Evolutionary conservation across 2,797 vertebrate species (phyloP).

Genomic region (Aphelocoma californica): DNA sequence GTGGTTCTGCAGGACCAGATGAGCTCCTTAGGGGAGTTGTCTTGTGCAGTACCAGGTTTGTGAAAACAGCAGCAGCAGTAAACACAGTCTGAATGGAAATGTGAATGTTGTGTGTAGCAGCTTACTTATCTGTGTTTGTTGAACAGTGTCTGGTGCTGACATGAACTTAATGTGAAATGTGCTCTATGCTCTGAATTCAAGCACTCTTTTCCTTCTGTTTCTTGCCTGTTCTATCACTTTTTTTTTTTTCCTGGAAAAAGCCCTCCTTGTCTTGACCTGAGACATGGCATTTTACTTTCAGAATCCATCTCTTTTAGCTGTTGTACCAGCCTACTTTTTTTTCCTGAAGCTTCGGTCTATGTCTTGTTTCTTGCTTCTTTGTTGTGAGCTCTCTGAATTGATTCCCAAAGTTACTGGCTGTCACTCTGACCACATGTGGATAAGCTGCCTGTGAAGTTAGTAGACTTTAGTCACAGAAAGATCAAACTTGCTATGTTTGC

Average conservation of each 20-base stretch:
- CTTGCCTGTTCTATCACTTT: background rate
- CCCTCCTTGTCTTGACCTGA: background rate
- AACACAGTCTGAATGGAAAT: background rate
- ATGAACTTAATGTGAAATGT: background rate
- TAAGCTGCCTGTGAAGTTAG: background rate
- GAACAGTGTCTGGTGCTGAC: background rate
- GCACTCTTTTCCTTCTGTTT: background rate
- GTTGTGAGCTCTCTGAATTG: background rate
- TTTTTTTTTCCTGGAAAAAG: background rate
- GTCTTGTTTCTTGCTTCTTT: background rate
- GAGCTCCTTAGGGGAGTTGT: background rate
- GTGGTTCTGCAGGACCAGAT: background rate
- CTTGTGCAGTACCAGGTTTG: background rate
- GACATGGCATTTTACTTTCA: background rate
- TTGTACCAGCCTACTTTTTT: background rate
- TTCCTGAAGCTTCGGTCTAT: background rate
- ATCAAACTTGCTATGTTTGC: background rate
- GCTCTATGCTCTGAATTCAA: background rate
- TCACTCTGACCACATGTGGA: background rate
- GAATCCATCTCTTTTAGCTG: background rate
- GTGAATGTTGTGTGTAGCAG: background rate
- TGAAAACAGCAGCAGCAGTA: background rate
- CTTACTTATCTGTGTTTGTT: background rate
- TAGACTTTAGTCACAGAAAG: background rate
- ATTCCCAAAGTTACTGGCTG: background rate